Percentiles rank a stretch among this genome's conserved stretches.
Evolutionary conservation across 2,888 invertebrate genomes (phyloP).

Genomic region (Chesias legatella): DNA sequence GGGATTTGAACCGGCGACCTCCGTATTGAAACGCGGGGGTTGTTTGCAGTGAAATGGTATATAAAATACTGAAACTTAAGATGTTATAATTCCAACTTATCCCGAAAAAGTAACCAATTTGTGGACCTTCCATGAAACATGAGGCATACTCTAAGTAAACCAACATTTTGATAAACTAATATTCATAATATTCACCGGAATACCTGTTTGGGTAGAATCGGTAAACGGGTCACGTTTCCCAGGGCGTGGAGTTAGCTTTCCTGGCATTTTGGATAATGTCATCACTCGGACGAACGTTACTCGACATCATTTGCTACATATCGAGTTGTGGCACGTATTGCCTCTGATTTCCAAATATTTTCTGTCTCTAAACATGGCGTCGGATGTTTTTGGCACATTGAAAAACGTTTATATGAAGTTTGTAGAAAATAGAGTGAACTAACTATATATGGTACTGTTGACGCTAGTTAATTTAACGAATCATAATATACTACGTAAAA

Average conservation of each 20-base stretch:
- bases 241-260: constrained; percentile 50
- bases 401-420: no score
- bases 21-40: no score
- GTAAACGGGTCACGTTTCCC: constrained; percentile 48
- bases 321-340: constrained; percentile 9
- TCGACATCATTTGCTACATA: constrained; percentile 18
- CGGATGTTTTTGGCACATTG: no score
- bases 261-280: constrained; percentile 64
- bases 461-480: no score
- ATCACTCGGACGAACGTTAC: constrained; percentile 54
- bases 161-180: constrained; percentile 67
- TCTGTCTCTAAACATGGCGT: no score
- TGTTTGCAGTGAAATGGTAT: no score
- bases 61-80: constrained; percentile 28
- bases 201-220: constrained; percentile 36
- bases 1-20: no score
- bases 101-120: constrained; percentile 57
- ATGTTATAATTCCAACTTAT: constrained; percentile 49
- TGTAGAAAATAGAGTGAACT: no score
- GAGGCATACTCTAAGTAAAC: constrained; percentile 41
- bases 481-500: no score
- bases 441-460: no score
- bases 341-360: constrained; percentile 10
- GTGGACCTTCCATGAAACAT: constrained; percentile 49
- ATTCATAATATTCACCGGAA: constrained; percentile 51